A percentile compares a stretch with the other conserved stretches of the same genome.
phyloP scores from a whole-genome alignment of 2,797 vertebrate species.

The Ispidina picta region DNA sequence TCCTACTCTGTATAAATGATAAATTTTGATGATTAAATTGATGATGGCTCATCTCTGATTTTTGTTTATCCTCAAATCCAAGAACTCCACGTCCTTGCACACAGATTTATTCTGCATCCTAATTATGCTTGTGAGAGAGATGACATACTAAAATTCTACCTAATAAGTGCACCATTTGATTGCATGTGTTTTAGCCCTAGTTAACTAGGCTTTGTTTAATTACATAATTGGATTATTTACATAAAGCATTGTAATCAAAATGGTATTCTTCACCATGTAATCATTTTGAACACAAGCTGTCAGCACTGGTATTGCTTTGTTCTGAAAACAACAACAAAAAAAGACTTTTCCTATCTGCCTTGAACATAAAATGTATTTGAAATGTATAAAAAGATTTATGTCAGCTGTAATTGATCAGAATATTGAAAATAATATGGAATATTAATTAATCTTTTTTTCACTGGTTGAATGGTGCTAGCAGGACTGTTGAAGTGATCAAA shows the following conservation, averaged over 20 bases:
- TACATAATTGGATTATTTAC: slow-evolving; percentile 68
- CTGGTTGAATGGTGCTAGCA: background rate
- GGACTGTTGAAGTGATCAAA: background rate
- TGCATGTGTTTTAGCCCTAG: slow-evolving; percentile 55
- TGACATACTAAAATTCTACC: slow-evolving; percentile 1
- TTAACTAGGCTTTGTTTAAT: slow-evolving; percentile 73
- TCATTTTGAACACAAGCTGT: slow-evolving; percentile 36
- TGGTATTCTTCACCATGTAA: slow-evolving; percentile 37
- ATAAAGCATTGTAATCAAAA: slow-evolving; percentile 61
- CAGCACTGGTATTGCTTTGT: background rate
- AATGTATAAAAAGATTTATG: background rate
- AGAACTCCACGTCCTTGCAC: slow-evolving; percentile 13
- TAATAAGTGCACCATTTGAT: slow-evolving; percentile 51
- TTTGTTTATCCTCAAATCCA: slow-evolving; percentile 39
- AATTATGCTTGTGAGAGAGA: slow-evolving; percentile 7
- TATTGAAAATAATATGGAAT: background rate
- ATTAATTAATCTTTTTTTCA: background rate
- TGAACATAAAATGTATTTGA: background rate
- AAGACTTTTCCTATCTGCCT: background rate
- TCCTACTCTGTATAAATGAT: background rate
- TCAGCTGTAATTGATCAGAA: background rate
- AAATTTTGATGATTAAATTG: background rate
- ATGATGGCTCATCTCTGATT: background rate
- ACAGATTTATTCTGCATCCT: slow-evolving; percentile 37
- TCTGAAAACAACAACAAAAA: background rate